Evolutionary conservation across 2,888 invertebrate species (phyloP).

Genomic region (Ametastegia equiseti): DNA sequence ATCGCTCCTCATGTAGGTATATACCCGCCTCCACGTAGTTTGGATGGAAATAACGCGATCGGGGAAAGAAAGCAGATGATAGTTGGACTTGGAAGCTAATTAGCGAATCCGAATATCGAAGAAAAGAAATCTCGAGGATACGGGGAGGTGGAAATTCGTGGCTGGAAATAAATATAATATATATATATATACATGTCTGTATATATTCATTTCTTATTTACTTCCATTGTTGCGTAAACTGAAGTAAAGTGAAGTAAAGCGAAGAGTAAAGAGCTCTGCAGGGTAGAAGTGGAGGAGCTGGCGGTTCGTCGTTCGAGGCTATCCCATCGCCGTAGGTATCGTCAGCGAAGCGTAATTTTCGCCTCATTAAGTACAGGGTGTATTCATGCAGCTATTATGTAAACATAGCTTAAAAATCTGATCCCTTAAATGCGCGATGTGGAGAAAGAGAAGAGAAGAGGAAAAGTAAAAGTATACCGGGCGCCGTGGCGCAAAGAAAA

Average conservation of each 20-base stretch:
- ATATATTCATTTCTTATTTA: conserved; percentile 53
- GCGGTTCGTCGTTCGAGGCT: conserved; percentile 43
- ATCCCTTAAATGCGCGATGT: conserved; percentile 49
- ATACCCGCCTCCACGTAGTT: neutral
- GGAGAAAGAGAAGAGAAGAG: too few species aligned
- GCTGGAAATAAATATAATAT: neutral
- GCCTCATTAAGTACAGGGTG: conserved; percentile 58
- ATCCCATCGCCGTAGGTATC: conserved; percentile 54
- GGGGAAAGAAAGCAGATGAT: neutral
- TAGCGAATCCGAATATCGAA: neutral
- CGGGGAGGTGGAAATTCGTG: neutral
- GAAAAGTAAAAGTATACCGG: too few species aligned
- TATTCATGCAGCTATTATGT: conserved; percentile 51
- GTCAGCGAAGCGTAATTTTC: conserved; percentile 65
- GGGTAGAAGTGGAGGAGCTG: conserved; percentile 32
- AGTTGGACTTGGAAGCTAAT: neutral
- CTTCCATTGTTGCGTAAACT: conserved; percentile 56
- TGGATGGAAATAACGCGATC: neutral
- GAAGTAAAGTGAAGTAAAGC: conserved; percentile 15
- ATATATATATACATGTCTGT: neutral
- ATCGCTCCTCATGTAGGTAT: neutral
- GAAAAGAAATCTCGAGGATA: neutral
- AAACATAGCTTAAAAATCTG: conserved; percentile 51
- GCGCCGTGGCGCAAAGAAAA: conserved; percentile 41
- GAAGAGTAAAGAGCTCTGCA: conserved; percentile 49